Conservation (phyloP, 2,797 vertebrate species). For the Australoheros facetus region DNA sequence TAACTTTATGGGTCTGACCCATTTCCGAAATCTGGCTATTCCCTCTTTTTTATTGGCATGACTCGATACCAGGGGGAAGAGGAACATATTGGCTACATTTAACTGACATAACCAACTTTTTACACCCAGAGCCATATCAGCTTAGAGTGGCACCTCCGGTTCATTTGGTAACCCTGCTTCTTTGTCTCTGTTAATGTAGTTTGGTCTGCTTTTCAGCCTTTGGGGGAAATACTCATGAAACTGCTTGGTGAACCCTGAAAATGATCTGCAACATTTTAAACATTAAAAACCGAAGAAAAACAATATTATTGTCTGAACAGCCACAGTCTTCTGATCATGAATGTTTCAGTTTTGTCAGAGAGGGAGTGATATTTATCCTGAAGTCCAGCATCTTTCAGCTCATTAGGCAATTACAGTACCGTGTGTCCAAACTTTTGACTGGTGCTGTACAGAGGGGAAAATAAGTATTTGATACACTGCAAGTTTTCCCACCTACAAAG, state of each 20-base stretch:
- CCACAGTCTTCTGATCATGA: neutral
- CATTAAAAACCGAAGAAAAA: neutral
- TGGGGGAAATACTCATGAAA: neutral
- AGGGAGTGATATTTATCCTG: accelerated
- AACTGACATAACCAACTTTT: neutral
- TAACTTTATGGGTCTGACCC: neutral
- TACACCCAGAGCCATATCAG: neutral
- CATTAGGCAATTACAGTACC: neutral
- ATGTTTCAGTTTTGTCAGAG: neutral
- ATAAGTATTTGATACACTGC: no score
- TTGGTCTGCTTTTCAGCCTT: neutral
- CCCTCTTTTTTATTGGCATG: neutral
- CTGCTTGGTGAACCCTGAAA: neutral
- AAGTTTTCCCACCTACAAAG: no score
- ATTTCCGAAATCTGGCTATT: neutral
- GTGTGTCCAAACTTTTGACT: no score
- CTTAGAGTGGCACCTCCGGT: neutral
- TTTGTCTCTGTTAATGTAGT: neutral
- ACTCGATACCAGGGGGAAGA: neutral
- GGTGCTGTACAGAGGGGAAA: no score
- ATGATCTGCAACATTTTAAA: slow-evolving; percentile 6
- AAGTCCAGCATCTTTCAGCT: neutral
- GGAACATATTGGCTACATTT: neutral
- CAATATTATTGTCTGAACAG: neutral
- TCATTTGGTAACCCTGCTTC: neutral